Conservation (phyloP, 2,113 vertebrate species). For the Chaetorhynchus papuensis region DNA sequence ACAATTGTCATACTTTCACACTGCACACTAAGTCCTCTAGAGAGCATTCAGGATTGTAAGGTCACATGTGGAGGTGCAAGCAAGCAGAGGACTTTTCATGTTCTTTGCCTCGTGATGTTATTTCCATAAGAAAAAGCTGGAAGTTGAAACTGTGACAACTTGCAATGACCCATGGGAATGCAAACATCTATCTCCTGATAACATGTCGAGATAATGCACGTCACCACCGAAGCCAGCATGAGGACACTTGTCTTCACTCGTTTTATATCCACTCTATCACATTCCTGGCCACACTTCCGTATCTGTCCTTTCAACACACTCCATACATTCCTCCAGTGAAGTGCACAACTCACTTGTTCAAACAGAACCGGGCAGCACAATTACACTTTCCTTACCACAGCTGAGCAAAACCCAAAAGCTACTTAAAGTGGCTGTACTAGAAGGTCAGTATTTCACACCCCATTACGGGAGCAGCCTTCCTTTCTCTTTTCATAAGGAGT, state of each 20-base stretch:
- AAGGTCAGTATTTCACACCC: slow-evolving; percentile 1
- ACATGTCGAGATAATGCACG: slow-evolving; percentile 6
- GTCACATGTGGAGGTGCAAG: background rate
- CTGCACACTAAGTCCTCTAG: background rate
- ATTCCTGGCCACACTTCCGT: slow-evolving; percentile 41
- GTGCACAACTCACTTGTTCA: background rate
- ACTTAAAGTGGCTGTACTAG: background rate
- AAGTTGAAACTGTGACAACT: slow-evolving; percentile 42
- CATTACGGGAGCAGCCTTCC: background rate
- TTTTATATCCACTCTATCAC: slow-evolving; percentile 40
- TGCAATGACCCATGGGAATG: slow-evolving; percentile 12
- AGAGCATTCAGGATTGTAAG: background rate
- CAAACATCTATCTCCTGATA: slow-evolving; percentile 49
- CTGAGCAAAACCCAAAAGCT: background rate
- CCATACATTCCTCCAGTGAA: slow-evolving; percentile 12
- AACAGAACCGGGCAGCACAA: background rate
- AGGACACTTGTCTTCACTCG: slow-evolving; percentile 57
- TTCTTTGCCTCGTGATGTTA: slow-evolving; percentile 6
- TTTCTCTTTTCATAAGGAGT: background rate
- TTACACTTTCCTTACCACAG: background rate
- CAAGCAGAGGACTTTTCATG: background rate
- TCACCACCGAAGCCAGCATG: slow-evolving; percentile 40
- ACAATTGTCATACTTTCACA: background rate
- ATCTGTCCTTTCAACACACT: slow-evolving; percentile 55
- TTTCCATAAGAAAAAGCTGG: slow-evolving; percentile 48